Evolutionary conservation across 92 coral and sea anemone genomes (phyloP), one percentile per base, ranked within the genome.

Genomic region (Epizoanthus fatuus): DNA sequence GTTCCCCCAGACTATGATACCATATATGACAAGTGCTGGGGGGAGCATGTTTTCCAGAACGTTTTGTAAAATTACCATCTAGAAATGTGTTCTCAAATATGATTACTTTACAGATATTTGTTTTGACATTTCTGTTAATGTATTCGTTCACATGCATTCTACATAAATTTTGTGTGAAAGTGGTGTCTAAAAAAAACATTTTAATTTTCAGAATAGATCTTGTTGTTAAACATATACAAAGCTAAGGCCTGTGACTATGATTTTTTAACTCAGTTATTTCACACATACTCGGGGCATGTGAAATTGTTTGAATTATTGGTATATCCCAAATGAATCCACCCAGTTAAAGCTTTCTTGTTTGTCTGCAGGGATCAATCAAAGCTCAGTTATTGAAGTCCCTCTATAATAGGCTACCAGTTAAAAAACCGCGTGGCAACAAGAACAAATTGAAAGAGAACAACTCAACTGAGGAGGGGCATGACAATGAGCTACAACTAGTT

Each of bases 91-190:
- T 60, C 66, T 60, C 66, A 60, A 60, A 60, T 60, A 60, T 60
- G 66, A 60, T 4, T 60, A 60, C 66, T 60, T 60, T 60, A 60
- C 66, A 60, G 29, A 60, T 60, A 60, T 60, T 60, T 60, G 66
- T 60, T 60, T 60, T 60, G 66, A 60, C 66, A 60, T 60, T 60
- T 60, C 29, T 60, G 66, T 60, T 60, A 8, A 60, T 60, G 22
- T 60, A 60, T 60, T 60, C 19, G 66, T 60, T 60, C 66, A 60
- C 66, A 60, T 60, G 66, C 66, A 60, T 2, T 60, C 66, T 60
- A 60, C 66, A 60, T 60, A 60, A 60, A 60, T 22, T 22, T 60
- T 60, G 22, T 60, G 66, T 60, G 66, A 60, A 60, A 60, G 32
- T 16, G 66, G 66, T 60, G 32, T 60, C 66, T 15, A 60, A 60